Evolutionary conservation across 1,140 invertebrate genomes (phyloP), one percentile per base, ranked within the genome.

Genomic region (Drosophila lacertosa): DNA sequence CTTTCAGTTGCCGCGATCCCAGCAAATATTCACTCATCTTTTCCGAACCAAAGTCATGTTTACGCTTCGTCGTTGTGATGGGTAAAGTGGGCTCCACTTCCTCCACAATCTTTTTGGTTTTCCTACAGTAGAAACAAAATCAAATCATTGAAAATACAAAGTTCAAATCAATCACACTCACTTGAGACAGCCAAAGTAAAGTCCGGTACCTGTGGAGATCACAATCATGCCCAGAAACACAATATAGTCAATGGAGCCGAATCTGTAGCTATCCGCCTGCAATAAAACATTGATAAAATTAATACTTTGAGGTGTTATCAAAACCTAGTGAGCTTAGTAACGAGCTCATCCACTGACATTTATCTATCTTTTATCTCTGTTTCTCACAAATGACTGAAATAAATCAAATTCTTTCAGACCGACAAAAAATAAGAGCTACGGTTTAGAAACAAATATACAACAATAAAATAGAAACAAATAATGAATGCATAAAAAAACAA

Each of bases 11-110:
- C 69, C 93, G 93, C 58, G 94, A 94, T 20, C 95, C 96, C 33
- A 96, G 93, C 59, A 96, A 92, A 91, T 96, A 96, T 78, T 96
- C 95, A 63, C 93, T 92, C 65, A 94, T 89, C 58, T 90, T 90
- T 66, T 80, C 74, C 39, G 91, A 91, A 45, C 91, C 91, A 51
- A 91, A 91, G 65, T 91, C 86, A 64, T 88, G 59, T 39, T 63
- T 75, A 1, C 69, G 68, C n/a, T 48, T 57, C 33, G 50, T 57
- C 10, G 72, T 35, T 65, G 68, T 66, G 9, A 47, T 74, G 3
- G 71, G 66, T 40, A 70, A n/a, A 0, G 68, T 70, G 10, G 75
- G 77, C 20, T 77, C 77, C 45, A 50, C 62, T 44, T 74, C 81
- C 35, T 67, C 81, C 7, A 65, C 53, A n/a, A 54, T 47, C 13